phyloP scores from a whole-genome alignment of 2,888 invertebrate species.

The Microplitis manilae region DNA sequence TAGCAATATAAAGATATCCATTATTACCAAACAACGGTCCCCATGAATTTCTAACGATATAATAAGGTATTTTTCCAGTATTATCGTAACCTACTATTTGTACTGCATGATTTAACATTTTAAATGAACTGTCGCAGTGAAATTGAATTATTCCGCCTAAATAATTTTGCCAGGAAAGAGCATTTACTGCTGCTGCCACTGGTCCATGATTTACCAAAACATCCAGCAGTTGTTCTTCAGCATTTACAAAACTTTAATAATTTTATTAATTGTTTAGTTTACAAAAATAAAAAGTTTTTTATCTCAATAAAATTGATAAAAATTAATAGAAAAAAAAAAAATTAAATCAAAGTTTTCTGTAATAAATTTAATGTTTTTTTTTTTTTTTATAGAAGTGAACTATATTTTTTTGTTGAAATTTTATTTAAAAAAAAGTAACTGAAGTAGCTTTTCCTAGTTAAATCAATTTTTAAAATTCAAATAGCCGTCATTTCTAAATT shows the following conservation, averaged over 20 bases:
- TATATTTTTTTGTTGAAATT: no score
- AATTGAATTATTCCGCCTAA: constrained; percentile 87
- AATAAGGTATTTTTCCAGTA: constrained; percentile 81
- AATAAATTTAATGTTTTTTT: no score
- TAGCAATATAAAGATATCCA: constrained; percentile 84
- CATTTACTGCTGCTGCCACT: constrained; percentile 86
- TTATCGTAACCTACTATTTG: constrained; percentile 88
- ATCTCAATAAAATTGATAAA: no score
- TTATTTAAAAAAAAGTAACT: no score
- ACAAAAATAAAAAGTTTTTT: constrained; percentile 1
- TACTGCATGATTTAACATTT: constrained; percentile 85
- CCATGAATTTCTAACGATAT: constrained; percentile 91
- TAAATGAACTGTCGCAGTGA: constrained; percentile 79
- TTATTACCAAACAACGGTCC: constrained; percentile 82
- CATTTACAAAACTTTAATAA: constrained; percentile 75
- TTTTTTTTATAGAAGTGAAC: no score
- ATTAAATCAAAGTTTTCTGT: no score
- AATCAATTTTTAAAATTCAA: no score
- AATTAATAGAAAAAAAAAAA: no score
- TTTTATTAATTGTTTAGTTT: constrained; percentile 14
- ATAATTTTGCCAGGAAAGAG: constrained; percentile 89
- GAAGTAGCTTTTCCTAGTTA: no score
- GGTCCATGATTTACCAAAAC: constrained; percentile 82
- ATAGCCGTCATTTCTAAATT: no score
- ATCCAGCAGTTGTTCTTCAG: constrained; percentile 77